Evolutionary conservation across 2,888 invertebrate species (phyloP), one percentile per base, ranked within the genome.

Genomic region (Ceramica pisi): DNA sequence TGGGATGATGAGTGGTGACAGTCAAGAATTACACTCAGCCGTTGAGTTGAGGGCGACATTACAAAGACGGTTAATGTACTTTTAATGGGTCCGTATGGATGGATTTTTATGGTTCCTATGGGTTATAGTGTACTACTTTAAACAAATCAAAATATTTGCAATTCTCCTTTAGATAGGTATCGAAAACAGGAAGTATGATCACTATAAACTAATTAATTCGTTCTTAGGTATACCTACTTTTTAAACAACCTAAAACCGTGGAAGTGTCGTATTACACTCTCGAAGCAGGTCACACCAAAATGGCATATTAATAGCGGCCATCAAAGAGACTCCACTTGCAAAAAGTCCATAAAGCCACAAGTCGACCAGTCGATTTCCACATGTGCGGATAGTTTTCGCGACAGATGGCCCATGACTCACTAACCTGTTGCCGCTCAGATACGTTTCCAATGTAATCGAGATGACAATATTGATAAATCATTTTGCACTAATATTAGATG

Each of bases 361-460:
- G 86, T 90, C 89, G 89, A 88, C 88, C 91, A 89, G 81, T 88
- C 87, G 91, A 92, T 94, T 93, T 94, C 92, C 92, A 93, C 93
- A 93, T 92, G 91, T 90, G 92, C 86, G 86, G 90, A 93, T 91
- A 92, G 91, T 94, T 94, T 94, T 94, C 92, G 93, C 93, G 92
- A 93, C 95, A 95, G 95, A 95, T 96, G 95, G 95, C 91, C 87
- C 79, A 84, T 95, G 95, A 96, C 87, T 96, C 95, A 96, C 92
- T 80, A 94, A 95, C 95, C 93, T 92, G 95, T 92, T 92, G 81
- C 84, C 86, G 80, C 76, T 84, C 84, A 88, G 90, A 90, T 91
- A 87, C 86, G 90, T 91, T 91, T 90, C 92, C 91, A 92, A 90
- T 92, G 91, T 90, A 91, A 93, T 92, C 90, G 90, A 94, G 87